These are phyloP conservation scores for Petrocephalus sullivani DNA, from an alignment of 2,797 vertebrate species.

Conservation along the genomic window DNA sequence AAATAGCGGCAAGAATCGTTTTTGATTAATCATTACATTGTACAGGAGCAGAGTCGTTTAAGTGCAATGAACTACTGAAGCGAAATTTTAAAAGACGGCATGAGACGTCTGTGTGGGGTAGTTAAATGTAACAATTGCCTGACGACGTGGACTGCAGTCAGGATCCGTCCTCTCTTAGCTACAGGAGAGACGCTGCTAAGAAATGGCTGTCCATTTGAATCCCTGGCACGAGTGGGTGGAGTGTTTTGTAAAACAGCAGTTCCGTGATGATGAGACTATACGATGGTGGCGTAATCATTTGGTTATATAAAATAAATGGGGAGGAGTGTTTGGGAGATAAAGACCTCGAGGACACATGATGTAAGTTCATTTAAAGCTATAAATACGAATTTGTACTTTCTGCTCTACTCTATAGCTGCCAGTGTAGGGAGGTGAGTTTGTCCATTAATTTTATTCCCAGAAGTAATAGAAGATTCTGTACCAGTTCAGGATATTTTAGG, in stretches of 20 bases:
- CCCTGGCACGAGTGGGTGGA: background rate
- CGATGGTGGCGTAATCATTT: background rate
- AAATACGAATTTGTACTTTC: background rate
- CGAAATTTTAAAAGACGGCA: background rate
- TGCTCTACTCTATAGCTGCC: background rate
- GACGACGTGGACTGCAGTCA: background rate
- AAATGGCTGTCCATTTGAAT: background rate
- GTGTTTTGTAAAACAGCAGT: background rate
- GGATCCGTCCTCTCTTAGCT: background rate
- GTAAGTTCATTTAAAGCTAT: background rate
- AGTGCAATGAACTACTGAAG: background rate
- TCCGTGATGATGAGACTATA: background rate
- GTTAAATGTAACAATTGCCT: background rate
- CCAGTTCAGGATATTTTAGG: background rate
- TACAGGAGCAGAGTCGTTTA: background rate
- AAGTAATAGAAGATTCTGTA: background rate
- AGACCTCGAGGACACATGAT: background rate
- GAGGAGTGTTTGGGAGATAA: background rate
- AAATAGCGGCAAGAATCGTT: background rate
- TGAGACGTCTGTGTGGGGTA: background rate
- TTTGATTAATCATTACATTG: background rate
- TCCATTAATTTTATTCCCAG: background rate
- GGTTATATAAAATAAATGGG: background rate
- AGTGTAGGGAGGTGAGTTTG: background rate
- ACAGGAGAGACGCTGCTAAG: background rate